Conservation (phyloP, 2,113 vertebrate genomes). For the Micromys minutus region DNA sequence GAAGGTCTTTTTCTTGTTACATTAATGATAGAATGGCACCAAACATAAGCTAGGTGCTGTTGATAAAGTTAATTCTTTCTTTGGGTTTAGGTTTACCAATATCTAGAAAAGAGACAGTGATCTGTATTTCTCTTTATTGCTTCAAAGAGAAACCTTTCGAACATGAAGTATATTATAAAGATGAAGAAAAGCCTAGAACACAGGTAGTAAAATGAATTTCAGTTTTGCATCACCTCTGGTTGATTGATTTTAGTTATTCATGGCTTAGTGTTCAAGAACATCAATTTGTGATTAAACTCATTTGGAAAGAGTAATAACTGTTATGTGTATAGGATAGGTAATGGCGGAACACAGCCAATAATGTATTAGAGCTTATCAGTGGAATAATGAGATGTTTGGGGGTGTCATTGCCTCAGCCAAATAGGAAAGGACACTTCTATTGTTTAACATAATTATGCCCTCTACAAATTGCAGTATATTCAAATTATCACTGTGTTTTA, state of each 20-base stretch:
- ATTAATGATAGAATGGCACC: neutral
- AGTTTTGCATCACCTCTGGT: neutral
- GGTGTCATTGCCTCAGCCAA: neutral
- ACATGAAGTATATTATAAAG: conserved; percentile 12
- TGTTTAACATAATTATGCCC: neutral
- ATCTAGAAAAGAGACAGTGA: conserved; percentile 3
- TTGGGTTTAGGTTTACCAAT: conserved; percentile 28
- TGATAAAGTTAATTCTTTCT: neutral
- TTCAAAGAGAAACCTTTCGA: neutral
- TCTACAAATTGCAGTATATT: conserved; percentile 31
- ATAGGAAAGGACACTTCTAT: conserved; percentile 4
- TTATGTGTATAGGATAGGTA: neutral
- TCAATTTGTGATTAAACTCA: neutral
- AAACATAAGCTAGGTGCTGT: neutral
- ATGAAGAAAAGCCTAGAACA: conserved; percentile 21
- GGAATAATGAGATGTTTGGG: neutral
- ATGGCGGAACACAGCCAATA: neutral
- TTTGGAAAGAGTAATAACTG: neutral
- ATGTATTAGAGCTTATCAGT: neutral
- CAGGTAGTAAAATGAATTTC: neutral
- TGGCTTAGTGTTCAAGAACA: neutral
- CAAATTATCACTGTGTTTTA: neutral
- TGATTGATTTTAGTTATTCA: neutral
- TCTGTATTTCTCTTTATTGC: neutral
- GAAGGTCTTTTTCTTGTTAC: neutral